Percentiles rank a stretch among this genome's conserved stretches.
Conservation (phyloP, 2,888 invertebrate genomes). For the Ichneumoninae sp. region DNA sequence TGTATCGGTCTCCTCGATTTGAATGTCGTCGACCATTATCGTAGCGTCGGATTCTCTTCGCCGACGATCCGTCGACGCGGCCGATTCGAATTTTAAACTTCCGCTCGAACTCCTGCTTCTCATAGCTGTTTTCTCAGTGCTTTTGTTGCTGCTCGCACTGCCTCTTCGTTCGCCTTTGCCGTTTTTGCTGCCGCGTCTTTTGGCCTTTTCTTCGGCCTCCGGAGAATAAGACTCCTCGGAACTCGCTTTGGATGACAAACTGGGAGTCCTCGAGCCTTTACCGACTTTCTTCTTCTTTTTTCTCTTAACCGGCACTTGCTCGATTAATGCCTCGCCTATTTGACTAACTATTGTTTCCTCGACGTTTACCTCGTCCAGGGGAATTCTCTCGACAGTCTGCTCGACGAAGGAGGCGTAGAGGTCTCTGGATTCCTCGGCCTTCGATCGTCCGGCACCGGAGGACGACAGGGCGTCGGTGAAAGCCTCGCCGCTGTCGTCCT, state of each 20-base stretch:
- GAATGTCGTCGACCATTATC: conserved; percentile 60
- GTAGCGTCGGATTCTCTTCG: conserved; percentile 64
- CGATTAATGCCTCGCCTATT: conserved; percentile 64
- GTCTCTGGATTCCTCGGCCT: conserved; percentile 59
- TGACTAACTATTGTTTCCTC: conserved; percentile 80
- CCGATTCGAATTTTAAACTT: conserved; percentile 58
- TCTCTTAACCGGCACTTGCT: conserved; percentile 72
- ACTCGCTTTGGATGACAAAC: conserved; percentile 68
- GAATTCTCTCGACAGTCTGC: conserved; percentile 65
- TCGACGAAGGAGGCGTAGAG: conserved; percentile 60
- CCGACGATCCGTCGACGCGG: conserved; percentile 38
- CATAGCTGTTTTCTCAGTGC: conserved; percentile 30
- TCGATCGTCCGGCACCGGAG: conserved; percentile 49
- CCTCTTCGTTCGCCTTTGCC: conserved; percentile 55
- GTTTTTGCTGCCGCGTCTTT: conserved; percentile 61
- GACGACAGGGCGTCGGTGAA: conserved; percentile 80
- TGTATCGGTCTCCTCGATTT: conserved; percentile 58
- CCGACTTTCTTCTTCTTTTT: conserved; percentile 73
- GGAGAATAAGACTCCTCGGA: conserved; percentile 75
- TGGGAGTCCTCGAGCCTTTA: conserved; percentile 61
- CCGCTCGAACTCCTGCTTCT: conserved; percentile 51
- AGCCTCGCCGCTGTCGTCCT: conserved; percentile 80
- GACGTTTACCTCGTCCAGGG: conserved; percentile 67
- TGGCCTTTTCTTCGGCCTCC: conserved; percentile 62
- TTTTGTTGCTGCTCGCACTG: conserved; percentile 59